Conservation (phyloP, 2,888 invertebrate species). For the Panzeria rudis region DNA sequence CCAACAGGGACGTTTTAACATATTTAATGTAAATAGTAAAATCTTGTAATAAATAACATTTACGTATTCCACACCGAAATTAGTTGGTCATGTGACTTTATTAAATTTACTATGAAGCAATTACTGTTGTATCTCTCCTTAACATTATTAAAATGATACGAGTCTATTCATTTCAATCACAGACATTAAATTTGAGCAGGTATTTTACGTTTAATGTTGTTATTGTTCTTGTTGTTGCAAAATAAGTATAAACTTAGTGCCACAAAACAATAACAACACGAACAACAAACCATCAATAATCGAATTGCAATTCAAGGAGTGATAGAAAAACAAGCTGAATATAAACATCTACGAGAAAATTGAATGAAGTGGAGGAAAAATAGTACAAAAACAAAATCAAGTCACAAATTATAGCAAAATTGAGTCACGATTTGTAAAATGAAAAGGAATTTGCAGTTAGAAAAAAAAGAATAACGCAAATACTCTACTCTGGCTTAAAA, state of each 20-base stretch:
- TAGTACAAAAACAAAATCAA: conserved; percentile 66
- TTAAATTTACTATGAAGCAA: conserved; percentile 18
- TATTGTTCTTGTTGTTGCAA: conserved; percentile 12
- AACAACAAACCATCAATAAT: conserved; percentile 61
- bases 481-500: conserved; percentile 11
- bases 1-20: not conserved
- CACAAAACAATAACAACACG: conserved; percentile 46
- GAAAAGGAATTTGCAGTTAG: conserved; percentile 72
- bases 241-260: conserved; percentile 18
- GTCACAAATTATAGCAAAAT: conserved; percentile 78
- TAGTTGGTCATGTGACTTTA: not conserved
- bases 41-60: not conserved
- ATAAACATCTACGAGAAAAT: conserved; percentile 58
- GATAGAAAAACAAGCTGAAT: conserved; percentile 33
- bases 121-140: conserved; percentile 26
- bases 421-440: conserved; percentile 79
- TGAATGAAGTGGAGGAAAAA: not conserved
- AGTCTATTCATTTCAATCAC: conserved; percentile 56
- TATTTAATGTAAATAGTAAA: not conserved
- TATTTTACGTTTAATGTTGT: conserved; percentile 24
- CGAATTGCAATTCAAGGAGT: conserved; percentile 75
- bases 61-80: not conserved
- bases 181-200: conserved; percentile 61
- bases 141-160: conserved; percentile 59
- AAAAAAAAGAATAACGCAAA: conserved; percentile 54